A percentile compares a stretch with the other conserved stretches of the same genome.
Evolutionary conservation across 2,888 invertebrate genomes (phyloP).

Genomic region (Pristionchus maxplancki): DNA sequence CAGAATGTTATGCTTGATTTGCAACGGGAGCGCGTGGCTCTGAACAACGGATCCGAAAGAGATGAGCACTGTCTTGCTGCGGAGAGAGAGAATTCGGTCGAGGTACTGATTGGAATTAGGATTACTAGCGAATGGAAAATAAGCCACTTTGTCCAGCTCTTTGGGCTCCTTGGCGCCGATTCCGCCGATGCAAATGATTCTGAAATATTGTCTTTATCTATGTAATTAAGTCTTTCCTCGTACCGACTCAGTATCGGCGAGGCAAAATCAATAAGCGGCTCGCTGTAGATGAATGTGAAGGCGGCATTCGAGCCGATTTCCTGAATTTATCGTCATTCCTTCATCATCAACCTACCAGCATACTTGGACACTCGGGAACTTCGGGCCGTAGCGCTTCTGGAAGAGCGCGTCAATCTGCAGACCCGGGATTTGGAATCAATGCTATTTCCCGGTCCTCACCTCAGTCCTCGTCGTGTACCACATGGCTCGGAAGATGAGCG

Average conservation of each 20-base stretch:
- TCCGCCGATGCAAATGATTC: conserved; percentile 1
- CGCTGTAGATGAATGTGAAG: neutral
- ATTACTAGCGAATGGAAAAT: neutral
- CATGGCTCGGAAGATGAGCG: neutral
- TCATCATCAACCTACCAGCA: too few relatives aligned
- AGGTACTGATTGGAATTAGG: neutral
- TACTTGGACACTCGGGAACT: neutral
- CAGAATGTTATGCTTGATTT: neutral
- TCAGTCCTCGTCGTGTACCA: neutral
- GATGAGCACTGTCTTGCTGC: neutral
- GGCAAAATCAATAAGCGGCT: conserved; percentile 12
- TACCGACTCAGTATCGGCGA: conserved; percentile 13
- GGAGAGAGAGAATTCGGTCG: neutral
- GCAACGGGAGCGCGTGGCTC: neutral
- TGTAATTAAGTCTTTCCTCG: neutral
- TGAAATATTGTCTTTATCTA: neutral
- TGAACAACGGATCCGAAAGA: conserved; percentile 8
- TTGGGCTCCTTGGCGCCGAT: conserved; percentile 12
- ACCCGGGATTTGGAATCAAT: neutral
- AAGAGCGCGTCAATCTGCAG: conserved; percentile 7
- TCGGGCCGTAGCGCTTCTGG: neutral
- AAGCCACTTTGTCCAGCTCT: neutral
- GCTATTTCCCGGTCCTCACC: neutral
- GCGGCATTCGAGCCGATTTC: conserved; percentile 7
- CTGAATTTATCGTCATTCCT: too few relatives aligned